Evolutionary conservation across 1,140 invertebrate species (phyloP).

Genomic region (Metopolophium dirhodum): DNA sequence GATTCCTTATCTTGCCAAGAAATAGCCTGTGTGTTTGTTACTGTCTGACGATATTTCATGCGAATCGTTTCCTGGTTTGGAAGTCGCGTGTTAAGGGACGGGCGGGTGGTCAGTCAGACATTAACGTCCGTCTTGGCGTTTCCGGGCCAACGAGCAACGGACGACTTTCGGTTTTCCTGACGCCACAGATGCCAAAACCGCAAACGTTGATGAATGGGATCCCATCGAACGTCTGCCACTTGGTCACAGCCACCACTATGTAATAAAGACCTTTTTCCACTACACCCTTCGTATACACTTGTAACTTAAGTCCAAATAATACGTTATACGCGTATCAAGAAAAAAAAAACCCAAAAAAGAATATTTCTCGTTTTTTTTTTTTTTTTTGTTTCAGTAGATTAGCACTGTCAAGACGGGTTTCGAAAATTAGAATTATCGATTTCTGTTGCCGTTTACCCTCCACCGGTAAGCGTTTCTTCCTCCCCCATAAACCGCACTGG

Average conservation of each 20-base stretch:
- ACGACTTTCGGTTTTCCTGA: constrained; percentile 51
- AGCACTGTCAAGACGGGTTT: background rate
- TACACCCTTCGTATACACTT: background rate
- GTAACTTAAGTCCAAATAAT: constrained; percentile 21
- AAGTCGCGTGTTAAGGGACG: constrained; percentile 15
- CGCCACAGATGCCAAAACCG: constrained; percentile 32
- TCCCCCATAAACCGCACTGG: background rate
- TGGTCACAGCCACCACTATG: background rate
- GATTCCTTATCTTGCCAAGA: constrained; percentile 45
- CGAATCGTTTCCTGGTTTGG: constrained; percentile 48
- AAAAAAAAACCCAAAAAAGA: background rate
- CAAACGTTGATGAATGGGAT: constrained; percentile 50
- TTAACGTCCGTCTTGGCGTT: constrained; percentile 50
- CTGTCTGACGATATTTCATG: constrained; percentile 54
- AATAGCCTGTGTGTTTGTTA: constrained; percentile 43
- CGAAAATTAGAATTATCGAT: background rate
- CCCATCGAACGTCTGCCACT: constrained; percentile 37
- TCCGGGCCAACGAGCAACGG: constrained; percentile 43
- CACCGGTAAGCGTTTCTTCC: background rate
- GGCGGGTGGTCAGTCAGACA: background rate
- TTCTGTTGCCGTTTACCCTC: background rate
- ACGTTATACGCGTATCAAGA: background rate
- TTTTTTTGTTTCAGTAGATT: background rate
- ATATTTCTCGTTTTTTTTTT: background rate
- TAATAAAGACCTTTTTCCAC: constrained; percentile 20